These are phyloP conservation scores for Okamejei kenojei DNA, from an alignment of 2,797 vertebrate genomes.

Conservation along the genomic window DNA sequence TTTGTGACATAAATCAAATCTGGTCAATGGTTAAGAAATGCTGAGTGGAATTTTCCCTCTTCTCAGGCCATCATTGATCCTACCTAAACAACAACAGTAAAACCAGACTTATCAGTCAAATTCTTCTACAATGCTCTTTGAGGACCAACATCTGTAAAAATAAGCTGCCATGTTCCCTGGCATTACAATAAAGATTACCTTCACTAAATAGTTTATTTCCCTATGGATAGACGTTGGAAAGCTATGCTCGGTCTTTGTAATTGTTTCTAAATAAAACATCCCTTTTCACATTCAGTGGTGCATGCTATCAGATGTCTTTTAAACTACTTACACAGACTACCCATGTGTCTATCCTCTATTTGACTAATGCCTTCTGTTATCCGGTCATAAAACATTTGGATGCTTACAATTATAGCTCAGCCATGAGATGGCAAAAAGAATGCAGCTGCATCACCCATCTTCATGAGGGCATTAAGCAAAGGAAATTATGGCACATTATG, in stretches of 20 bases:
- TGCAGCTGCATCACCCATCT: neutral
- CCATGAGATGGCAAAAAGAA: no score
- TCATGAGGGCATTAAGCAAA: neutral
- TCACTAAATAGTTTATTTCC: neutral
- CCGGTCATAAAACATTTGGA: no score
- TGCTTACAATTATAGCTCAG: no score
- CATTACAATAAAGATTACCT: neutral
- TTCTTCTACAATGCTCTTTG: neutral
- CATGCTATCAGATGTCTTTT: no score
- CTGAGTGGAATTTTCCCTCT: neutral
- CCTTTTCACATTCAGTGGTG: no score
- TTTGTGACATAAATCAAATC: neutral
- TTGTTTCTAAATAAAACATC: no score
- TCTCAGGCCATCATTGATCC: neutral
- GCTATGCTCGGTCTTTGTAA: no score
- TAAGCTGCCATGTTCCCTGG: neutral
- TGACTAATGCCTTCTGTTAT: no score
- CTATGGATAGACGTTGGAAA: neutral
- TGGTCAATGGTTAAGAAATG: neutral
- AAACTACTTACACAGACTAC: no score
- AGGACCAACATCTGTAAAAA: neutral
- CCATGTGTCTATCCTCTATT: no score
- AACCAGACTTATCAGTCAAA: neutral
- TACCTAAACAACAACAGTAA: neutral
- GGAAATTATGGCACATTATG: neutral